Conservation (phyloP, 2,113 vertebrate species). For the Callorhinus ursinus region DNA sequence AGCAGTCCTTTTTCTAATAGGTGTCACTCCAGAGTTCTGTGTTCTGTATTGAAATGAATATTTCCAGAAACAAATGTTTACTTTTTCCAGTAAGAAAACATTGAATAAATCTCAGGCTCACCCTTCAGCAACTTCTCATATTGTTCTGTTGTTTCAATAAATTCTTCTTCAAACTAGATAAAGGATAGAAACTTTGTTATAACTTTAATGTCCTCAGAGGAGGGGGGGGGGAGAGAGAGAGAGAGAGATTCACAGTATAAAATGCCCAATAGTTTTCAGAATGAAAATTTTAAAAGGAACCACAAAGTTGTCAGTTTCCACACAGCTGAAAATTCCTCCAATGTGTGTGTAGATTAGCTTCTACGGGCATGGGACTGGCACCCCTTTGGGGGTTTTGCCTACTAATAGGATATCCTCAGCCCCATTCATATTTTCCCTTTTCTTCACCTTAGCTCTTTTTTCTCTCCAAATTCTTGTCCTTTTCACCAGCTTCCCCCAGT, state of each 20-base stretch:
- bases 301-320: not conserved
- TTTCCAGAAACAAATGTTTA: not conserved
- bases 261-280: not conserved
- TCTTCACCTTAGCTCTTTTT: not conserved
- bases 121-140: conserved; percentile 87
- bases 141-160: conserved; percentile 86
- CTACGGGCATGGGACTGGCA: not conserved
- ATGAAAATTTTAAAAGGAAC: not conserved
- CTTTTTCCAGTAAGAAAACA: not conserved
- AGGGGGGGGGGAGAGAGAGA: no score
- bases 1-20: not conserved
- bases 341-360: not conserved
- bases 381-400: not conserved
- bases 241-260: not conserved
- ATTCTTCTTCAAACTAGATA: conserved; percentile 90
- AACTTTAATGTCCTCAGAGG: not conserved
- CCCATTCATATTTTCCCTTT: not conserved
- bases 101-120: conserved; percentile 62
- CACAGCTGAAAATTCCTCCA: not conserved
- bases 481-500: not conserved
- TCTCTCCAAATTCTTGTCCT: not conserved
- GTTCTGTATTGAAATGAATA: not conserved
- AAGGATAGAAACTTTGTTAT: not conserved
- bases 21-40: not conserved
- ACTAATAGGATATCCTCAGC: not conserved